Conservation (phyloP, 2,888 invertebrate species). For the Euproctis similis region DNA sequence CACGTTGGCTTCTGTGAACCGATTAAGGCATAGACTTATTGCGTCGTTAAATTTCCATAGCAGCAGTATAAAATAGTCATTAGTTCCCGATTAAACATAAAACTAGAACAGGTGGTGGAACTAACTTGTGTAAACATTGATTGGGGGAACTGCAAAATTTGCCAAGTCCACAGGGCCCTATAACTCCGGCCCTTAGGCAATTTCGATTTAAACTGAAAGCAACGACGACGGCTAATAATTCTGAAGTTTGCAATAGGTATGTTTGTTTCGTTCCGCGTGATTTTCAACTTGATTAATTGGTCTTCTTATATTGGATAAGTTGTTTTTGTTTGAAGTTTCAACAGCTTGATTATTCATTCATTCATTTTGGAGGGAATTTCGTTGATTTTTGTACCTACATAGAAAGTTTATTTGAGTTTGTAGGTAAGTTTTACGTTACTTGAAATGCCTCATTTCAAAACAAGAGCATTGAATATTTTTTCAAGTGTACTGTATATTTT, state of each 20-base stretch:
- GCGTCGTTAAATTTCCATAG: conserved; percentile 8
- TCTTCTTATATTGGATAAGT: conserved; percentile 23
- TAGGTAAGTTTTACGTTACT: no score
- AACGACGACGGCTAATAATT: conserved; percentile 39
- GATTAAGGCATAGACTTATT: conserved; percentile 2
- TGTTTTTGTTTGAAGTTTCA: no score
- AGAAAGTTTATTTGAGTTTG: no score
- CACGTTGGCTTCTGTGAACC: no score
- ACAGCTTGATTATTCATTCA: no score
- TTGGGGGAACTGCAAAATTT: conserved; percentile 42
- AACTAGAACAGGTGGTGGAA: conserved; percentile 24
- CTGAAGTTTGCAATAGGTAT: conserved; percentile 43
- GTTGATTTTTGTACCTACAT: no score
- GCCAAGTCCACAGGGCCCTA: conserved; percentile 42
- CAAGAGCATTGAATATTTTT: no score
- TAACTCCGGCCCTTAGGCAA: conserved; percentile 43
- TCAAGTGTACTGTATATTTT: no score
- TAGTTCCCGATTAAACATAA: conserved; percentile 31
- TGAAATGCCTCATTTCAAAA: no score
- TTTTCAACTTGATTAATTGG: conserved; percentile 26
- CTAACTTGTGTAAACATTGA: conserved; percentile 36
- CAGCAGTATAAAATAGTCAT: conserved; percentile 23
- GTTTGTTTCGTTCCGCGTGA: conserved; percentile 20
- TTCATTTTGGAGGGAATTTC: no score
- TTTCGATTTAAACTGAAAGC: conserved; percentile 45